Evolutionary conservation across 2,888 invertebrate species (phyloP), one percentile per base, ranked within the genome.

Genomic region (Chelonus formosanus): DNA sequence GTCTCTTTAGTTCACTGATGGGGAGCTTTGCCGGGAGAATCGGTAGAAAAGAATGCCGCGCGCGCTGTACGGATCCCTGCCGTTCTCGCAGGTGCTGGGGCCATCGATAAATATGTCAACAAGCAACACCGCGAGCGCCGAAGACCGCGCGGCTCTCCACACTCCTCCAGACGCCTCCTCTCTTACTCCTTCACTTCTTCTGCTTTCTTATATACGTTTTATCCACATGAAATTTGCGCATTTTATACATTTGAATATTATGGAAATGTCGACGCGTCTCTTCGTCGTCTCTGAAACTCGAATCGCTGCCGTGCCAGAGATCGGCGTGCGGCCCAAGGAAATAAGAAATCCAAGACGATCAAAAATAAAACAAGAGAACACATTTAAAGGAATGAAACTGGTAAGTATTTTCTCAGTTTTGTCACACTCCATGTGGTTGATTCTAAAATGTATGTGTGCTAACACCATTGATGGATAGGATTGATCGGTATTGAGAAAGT

Each of bases 101-200:
- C 73, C 76, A 77, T 80, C 82, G 82, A 82, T 84, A 84, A 84
- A 84, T 83, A 84, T 84, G 84, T 84, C 84, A 84, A 78, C 79
- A 76, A 75, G 76, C 79, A 83, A 84, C 83, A 82, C 83, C 82
- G 76, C 70, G 76, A 67, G 58, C 65, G 66, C 34, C 56, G 50
- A 56, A 56, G 60, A 61, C 59, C 59, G 54, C 63, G 62, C 67
- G 65, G 65, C 64, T 55, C 63, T 48, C 63, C 36, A 61, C 65
- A 67, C 65, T 66, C 50, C 65, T 65, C 63, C 61, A 57, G 43
- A 54, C 64, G 44, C 60, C 54, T 60, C 50, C 59, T 63, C 54
- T 61, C 53, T 63, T 44, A 43, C 57, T 40, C n/a, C 20, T 43
- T 48, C 32, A 8, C 57, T 31, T 55, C 20, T 63, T 50, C 64